Evolutionary conservation across 2,113 vertebrate species (phyloP).

Genomic region (Tachysurus fulvidraco): DNA sequence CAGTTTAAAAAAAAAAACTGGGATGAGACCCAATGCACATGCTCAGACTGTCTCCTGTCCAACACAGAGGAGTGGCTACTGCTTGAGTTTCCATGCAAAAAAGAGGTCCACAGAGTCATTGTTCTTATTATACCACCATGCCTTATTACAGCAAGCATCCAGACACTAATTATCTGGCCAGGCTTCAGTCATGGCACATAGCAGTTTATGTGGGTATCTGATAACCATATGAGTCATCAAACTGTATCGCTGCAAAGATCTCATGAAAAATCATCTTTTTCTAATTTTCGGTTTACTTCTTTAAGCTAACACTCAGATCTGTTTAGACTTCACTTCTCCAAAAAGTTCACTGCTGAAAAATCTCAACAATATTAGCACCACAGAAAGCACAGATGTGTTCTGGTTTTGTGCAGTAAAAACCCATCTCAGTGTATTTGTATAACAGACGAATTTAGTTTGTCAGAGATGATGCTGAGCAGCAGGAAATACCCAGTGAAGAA

Average conservation of each 20-base stretch:
- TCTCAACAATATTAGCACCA: constrained; percentile 23
- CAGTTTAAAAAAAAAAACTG: constrained; percentile 32
- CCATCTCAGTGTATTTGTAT: constrained; percentile 35
- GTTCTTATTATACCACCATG: constrained; percentile 53
- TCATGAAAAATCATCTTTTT: not conserved
- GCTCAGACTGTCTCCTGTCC: constrained; percentile 47
- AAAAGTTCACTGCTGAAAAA: constrained; percentile 11
- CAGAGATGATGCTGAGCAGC: constrained; percentile 37
- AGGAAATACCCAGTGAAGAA: constrained; percentile 46
- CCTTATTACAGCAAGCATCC: constrained; percentile 34
- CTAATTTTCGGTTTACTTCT: not conserved
- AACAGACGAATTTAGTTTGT: constrained; percentile 38
- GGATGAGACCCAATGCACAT: constrained; percentile 53
- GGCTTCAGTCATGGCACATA: constrained; percentile 46
- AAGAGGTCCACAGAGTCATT: constrained; percentile 40
- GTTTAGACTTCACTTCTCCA: not conserved
- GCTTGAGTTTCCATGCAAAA: constrained; percentile 19
- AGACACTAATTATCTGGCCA: constrained; percentile 46
- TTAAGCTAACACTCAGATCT: not conserved
- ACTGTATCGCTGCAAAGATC: constrained; percentile 1
- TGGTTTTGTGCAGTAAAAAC: constrained; percentile 30
- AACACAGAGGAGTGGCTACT: constrained; percentile 20
- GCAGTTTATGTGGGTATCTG: constrained; percentile 15
- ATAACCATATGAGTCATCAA: constrained; percentile 5
- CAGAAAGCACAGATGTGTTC: constrained; percentile 16